A percentile compares a stretch with the other conserved stretches of the same genome.
phyloP scores from a whole-genome alignment of 2,113 vertebrate species.

The Scortum barcoo region DNA sequence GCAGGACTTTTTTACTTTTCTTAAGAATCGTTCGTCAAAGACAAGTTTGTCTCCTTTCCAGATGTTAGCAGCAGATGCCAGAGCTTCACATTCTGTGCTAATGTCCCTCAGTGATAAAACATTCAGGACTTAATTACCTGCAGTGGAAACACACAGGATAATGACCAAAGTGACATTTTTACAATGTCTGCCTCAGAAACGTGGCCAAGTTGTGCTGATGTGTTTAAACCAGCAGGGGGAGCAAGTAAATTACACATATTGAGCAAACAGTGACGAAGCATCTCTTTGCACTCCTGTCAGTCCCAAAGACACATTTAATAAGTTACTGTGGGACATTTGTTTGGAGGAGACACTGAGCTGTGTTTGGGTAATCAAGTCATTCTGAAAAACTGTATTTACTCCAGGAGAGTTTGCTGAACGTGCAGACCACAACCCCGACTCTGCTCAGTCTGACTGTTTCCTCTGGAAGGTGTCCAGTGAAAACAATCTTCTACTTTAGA shows the following conservation, averaged over 20 bases:
- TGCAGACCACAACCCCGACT: not conserved
- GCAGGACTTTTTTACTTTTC: not conserved
- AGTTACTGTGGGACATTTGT: not conserved
- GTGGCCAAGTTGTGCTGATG: not conserved
- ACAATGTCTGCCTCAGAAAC: not conserved
- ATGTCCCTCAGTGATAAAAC: conserved; percentile 31
- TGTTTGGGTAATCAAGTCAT: not conserved
- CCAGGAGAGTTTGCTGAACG: not conserved
- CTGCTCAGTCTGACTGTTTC: not conserved
- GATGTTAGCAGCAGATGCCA: not conserved
- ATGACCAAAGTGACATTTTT: conserved; percentile 1
- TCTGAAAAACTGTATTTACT: not conserved
- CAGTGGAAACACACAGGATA: conserved; percentile 3
- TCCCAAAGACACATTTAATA: not conserved
- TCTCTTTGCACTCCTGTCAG: not conserved
- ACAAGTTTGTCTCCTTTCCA: not conserved
- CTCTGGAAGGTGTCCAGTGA: not conserved
- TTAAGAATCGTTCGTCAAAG: not conserved
- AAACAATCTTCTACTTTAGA: not conserved
- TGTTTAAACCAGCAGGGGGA: conserved; percentile 49
- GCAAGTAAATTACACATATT: not conserved
- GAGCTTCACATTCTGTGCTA: not conserved
- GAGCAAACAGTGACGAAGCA: not conserved
- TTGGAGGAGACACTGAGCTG: not conserved
- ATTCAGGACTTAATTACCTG: conserved; percentile 27